Evolutionary conservation across 2,888 invertebrate species (phyloP).

Genomic region (Ommatoiulus sabulosus): DNA sequence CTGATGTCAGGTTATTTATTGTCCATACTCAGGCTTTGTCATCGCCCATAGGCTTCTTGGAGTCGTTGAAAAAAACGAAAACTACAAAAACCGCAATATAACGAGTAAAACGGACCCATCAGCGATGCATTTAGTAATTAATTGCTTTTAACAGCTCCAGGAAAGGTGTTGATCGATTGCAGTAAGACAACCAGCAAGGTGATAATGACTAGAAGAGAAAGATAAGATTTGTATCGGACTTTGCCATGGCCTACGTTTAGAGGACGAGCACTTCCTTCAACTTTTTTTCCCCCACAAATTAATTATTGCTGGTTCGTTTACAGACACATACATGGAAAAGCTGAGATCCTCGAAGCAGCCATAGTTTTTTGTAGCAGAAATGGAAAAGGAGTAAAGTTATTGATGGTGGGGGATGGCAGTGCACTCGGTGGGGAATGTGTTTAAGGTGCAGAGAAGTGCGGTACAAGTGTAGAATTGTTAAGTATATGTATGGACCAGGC

Average conservation of each 20-base stretch:
- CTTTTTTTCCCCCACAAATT: background rate
- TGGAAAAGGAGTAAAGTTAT: conserved; percentile 16
- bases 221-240: background rate
- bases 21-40: too few species aligned
- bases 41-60: background rate
- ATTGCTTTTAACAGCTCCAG: background rate
- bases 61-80: background rate
- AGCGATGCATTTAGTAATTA: background rate
- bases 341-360: background rate
- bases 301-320: background rate
- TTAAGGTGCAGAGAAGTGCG: background rate
- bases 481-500: conserved; percentile 14
- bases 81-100: background rate
- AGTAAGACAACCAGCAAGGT: conserved; percentile 21
- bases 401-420: conserved; percentile 24
- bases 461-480: conserved; percentile 28
- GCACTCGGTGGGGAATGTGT: conserved; percentile 21
- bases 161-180: conserved; percentile 22
- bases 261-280: too few species aligned
- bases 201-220: background rate
- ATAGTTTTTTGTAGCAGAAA: background rate
- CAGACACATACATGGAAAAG: background rate
- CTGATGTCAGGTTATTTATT: too few species aligned
- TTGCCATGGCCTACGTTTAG: background rate
- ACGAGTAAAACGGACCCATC: background rate